These are phyloP conservation scores for Lepus townsendii DNA, from an alignment of 2,797 vertebrate species.

Conservation along the genomic window DNA sequence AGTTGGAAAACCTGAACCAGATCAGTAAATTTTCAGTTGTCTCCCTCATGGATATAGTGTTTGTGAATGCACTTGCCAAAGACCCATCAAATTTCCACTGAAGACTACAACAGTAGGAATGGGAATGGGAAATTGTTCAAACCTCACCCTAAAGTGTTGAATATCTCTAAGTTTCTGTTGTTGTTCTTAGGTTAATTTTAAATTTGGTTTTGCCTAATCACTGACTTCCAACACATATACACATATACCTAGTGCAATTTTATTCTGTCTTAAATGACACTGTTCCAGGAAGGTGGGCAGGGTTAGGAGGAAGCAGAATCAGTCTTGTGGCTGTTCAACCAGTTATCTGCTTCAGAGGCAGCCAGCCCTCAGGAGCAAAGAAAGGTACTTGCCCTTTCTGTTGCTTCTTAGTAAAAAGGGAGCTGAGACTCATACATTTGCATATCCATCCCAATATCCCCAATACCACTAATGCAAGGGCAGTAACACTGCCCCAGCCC, in stretches of 20 bases:
- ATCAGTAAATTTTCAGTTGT: neutral
- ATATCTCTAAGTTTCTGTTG: neutral
- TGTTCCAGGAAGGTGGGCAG: neutral
- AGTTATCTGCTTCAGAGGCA: neutral
- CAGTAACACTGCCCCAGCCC: neutral
- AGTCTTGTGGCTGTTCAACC: accelerated
- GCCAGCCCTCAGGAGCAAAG: neutral
- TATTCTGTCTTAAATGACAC: neutral
- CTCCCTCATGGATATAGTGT: neutral
- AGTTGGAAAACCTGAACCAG: neutral
- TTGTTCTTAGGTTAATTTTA: neutral
- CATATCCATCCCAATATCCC: neutral
- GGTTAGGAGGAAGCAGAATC: neutral
- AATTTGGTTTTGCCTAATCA: neutral
- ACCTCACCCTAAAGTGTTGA: neutral
- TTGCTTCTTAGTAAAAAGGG: neutral
- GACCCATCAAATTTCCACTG: neutral
- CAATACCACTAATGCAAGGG: neutral
- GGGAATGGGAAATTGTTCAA: neutral
- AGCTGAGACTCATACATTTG: neutral
- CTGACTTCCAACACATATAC: neutral
- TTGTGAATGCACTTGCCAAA: neutral
- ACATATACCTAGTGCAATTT: neutral
- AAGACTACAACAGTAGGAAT: neutral
- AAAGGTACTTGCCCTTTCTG: neutral